Evolutionary conservation across 2,113 vertebrate species (phyloP), one percentile per base, ranked within the genome.

Genomic region (Tichodroma muraria): DNA sequence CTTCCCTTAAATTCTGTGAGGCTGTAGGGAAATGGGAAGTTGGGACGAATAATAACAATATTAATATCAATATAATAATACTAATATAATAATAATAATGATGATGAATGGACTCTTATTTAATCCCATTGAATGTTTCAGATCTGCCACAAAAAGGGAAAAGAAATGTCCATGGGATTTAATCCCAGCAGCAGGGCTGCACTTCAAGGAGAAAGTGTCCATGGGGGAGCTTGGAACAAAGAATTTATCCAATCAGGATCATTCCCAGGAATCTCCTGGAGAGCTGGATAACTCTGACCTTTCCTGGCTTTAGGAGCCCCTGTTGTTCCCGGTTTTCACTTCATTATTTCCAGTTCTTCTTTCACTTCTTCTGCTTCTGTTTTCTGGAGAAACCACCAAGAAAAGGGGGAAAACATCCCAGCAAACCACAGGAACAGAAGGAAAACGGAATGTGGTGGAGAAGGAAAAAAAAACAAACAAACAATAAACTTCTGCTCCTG

Each of bases 1-100:
- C 14, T 56, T 80, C 23, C 3, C 0, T 0, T 4, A 47, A 56
- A 37, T 42, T 30, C 15, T 1, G 0, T 3, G 18, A 76, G 24
- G 40, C 52, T 30, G 7, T 10, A 9, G 12, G 28, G 52, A 14
- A 44, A 60, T 25, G 50, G 31, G 10, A 31, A 80, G 28, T 14
- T 12, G 12, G 21, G 11, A n/a, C 4, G 23, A 49, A 27, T 19
- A 31, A 11, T 31, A 33, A 19, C 22, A 45, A 49, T 21, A 47
- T 31, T 6, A 8, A 10, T 23, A 6, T n/a, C n/a, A n/a, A n/a
- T n/a, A 30, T 19, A 11, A 60, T 21, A 37, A 42, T 4, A 13
- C 8, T 4, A 17, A 18, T 30, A 19, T 11, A 30, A 15, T 50
- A 50, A 8, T 30, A 22, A 9, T 52, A 50, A 23, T 18, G 28